phyloP scores from a whole-genome alignment of 2,113 vertebrate genomes.

The Meriones unguiculatus region DNA sequence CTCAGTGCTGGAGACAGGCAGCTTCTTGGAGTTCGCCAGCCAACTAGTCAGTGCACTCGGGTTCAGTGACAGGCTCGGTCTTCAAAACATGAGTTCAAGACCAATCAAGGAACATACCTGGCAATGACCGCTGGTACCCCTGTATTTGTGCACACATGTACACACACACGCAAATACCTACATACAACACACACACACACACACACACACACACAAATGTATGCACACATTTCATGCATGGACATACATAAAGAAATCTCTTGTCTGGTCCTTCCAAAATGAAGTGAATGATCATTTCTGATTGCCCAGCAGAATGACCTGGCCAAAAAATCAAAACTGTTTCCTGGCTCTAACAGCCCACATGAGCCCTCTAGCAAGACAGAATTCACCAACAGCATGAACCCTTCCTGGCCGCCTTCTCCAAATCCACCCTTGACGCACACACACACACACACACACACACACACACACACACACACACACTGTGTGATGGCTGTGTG shows the following conservation, averaged over 20 bases:
- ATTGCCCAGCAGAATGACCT: neutral
- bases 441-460: no score
- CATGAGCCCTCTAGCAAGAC: neutral
- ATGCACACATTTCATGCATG: rapidly evolving
- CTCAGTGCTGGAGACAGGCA: neutral
- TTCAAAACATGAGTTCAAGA: neutral
- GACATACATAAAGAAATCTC: no score
- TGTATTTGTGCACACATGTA: neutral
- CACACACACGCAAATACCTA: neutral
- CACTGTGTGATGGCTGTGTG: no score
- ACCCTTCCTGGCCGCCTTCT: neutral
- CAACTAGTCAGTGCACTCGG: neutral
- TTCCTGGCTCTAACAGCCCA: neutral
- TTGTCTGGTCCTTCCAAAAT: neutral
- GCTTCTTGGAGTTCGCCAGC: neutral
- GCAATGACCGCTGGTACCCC: neutral
- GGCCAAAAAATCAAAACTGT: neutral
- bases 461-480: no score
- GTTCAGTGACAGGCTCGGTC: neutral
- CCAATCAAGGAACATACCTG: neutral
- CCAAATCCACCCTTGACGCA: neutral
- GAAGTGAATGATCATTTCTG: rapidly evolving
- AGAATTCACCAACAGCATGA: neutral
- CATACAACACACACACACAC: neutral
- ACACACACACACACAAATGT: neutral